Evolutionary conservation across 2,888 invertebrate species (phyloP).

Genomic region (Schrankia costaestrigalis): DNA sequence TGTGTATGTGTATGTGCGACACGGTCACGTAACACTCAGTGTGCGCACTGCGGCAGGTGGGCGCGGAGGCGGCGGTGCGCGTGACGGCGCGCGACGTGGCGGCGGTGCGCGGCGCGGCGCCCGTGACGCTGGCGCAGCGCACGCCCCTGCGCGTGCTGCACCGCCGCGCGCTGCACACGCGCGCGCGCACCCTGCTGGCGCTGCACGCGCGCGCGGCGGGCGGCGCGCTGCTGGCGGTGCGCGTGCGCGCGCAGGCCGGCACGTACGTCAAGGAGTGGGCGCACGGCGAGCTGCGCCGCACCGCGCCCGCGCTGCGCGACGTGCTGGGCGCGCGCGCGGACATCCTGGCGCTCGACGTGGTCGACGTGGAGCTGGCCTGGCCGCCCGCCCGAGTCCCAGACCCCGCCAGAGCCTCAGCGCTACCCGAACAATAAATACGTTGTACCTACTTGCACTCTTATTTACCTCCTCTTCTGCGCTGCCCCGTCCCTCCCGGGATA

Average conservation of each 20-base stretch:
- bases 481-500: background rate
- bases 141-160: conserved; percentile 96
- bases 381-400: conserved; percentile 83
- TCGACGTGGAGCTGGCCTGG: conserved; percentile 88
- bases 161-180: conserved; percentile 86
- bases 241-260: conserved; percentile 92
- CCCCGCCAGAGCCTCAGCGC: background rate
- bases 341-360: conserved; percentile 95
- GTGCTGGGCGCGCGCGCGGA: conserved; percentile 87
- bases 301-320: conserved; percentile 86
- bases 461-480: background rate
- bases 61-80: conserved; percentile 1
- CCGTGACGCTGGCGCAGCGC: conserved; percentile 85
- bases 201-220: conserved; percentile 75
- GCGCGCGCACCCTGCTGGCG: conserved; percentile 84
- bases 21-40: too few species aligned
- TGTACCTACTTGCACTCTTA: too few species aligned
- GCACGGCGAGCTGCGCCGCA: conserved; percentile 96
- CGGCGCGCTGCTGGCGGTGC: conserved; percentile 82
- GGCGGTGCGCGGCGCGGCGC: conserved; percentile 42
- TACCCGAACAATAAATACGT: too few species aligned
- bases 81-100: conserved; percentile 77
- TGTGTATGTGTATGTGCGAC: too few species aligned
- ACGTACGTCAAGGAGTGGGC: conserved; percentile 99
- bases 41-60: too few species aligned